These are phyloP conservation scores for Rhinophrynus dorsalis DNA, from an alignment of 2,797 vertebrate genomes.

Conservation along the genomic window DNA sequence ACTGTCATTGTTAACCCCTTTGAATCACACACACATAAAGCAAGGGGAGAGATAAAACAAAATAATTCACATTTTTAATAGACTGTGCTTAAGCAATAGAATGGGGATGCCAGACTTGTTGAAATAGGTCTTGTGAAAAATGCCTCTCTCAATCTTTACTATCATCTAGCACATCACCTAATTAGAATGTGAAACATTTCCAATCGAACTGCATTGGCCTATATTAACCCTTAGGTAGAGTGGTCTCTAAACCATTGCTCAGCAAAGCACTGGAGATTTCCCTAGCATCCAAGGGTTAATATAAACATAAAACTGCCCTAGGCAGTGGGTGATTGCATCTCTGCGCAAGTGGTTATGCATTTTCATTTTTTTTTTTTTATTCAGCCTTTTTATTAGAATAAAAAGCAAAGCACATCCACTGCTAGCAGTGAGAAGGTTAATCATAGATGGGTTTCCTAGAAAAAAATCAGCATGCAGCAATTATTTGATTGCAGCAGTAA, in stretches of 20 bases:
- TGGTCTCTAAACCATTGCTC: no score
- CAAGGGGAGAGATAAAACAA: no score
- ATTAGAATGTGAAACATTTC: conserved; percentile 67
- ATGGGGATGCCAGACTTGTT: conserved; percentile 50
- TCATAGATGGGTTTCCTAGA: conserved; percentile 18
- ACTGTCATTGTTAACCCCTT: conserved; percentile 7
- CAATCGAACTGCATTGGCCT: conserved; percentile 61
- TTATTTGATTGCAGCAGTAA: conserved; percentile 28
- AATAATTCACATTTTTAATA: no score
- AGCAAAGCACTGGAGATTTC: no score
- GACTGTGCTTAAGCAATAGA: no score
- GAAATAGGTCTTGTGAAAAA: conserved; percentile 54
- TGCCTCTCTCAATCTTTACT: conserved; percentile 60
- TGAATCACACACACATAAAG: no score
- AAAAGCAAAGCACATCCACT: not conserved
- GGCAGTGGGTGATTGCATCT: conserved; percentile 28
- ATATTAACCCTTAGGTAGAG: no score
- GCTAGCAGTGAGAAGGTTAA: not conserved
- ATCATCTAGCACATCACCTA: conserved; percentile 64
- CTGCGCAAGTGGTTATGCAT: conserved; percentile 8
- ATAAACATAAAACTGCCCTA: conserved; percentile 31
- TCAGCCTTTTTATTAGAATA: not conserved
- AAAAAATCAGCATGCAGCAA: conserved; percentile 44
- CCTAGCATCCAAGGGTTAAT: no score
- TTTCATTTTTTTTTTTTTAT: not conserved